A percentile compares a stretch with the other conserved stretches of the same genome.
Conservation (phyloP, 2,113 vertebrate species). For the Pantherophis guttatus region DNA sequence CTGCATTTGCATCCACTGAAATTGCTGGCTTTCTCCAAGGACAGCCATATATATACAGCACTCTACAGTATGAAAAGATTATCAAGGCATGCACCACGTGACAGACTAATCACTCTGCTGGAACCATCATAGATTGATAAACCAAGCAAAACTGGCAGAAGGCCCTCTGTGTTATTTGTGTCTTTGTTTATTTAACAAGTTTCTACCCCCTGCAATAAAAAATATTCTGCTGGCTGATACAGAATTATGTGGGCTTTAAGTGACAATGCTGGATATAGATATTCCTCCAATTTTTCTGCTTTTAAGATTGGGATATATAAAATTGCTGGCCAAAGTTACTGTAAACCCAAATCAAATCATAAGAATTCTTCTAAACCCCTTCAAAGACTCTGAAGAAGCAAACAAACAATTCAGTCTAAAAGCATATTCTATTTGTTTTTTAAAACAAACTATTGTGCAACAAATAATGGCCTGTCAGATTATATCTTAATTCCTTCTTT, state of each 20-base stretch:
- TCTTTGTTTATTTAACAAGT: not conserved
- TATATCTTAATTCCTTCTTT: conserved; percentile 58
- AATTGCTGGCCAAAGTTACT: not conserved
- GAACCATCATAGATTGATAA: not conserved
- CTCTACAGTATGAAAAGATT: not conserved
- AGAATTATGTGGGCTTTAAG: not conserved
- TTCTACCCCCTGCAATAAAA: not conserved
- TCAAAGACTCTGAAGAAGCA: conserved; percentile 49
- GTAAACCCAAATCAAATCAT: conserved; percentile 18
- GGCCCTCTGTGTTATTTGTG: not conserved
- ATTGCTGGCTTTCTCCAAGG: not conserved
- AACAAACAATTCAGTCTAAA: conserved; percentile 49
- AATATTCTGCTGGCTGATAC: not conserved
- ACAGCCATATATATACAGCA: not conserved
- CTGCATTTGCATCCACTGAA: not conserved
- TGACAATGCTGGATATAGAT: not conserved
- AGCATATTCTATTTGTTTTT: conserved; percentile 62
- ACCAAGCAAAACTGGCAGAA: not conserved
- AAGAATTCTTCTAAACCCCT: conserved; percentile 43
- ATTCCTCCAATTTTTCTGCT: not conserved
- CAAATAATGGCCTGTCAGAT: conserved; percentile 63
- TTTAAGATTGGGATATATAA: not conserved
- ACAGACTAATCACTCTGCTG: not conserved
- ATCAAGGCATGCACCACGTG: not conserved
- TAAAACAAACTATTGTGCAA: conserved; percentile 60